These are phyloP conservation scores for Teinopalpus imperialis DNA, from an alignment of 2,888 invertebrate genomes.

Conservation along the genomic window DNA sequence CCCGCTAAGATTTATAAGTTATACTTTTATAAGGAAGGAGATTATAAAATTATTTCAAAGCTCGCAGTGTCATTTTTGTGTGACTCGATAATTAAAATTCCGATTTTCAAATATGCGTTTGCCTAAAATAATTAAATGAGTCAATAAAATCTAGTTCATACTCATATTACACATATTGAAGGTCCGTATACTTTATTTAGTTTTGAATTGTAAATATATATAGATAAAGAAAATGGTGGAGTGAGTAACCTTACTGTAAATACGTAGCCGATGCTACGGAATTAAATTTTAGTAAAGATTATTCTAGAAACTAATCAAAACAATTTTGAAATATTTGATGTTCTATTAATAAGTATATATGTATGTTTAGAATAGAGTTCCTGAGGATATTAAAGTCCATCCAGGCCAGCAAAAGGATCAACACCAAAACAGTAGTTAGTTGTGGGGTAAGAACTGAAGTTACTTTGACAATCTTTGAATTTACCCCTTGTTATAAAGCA, in stretches of 20 bases:
- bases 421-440: constrained; percentile 80
- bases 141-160: neutral
- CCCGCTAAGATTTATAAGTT: neutral
- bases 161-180: neutral
- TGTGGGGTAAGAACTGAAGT: constrained; percentile 44
- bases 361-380: constrained; percentile 62
- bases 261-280: constrained; percentile 64
- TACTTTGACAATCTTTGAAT: constrained; percentile 48
- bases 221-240: neutral
- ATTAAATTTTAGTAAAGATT: constrained; percentile 54
- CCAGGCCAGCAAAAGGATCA: constrained; percentile 74
- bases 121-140: neutral
- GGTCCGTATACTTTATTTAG: neutral
- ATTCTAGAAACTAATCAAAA: constrained; percentile 32
- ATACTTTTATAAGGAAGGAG: neutral
- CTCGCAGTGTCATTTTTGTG: no score
- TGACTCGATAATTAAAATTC: no score
- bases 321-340: constrained; percentile 16
- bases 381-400: constrained; percentile 74
- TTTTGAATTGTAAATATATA: constrained; percentile 10
- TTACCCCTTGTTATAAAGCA: neutral
- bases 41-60: neutral
- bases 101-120: neutral
- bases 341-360: constrained; percentile 27
- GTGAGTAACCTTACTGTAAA: constrained; percentile 41